Percentiles rank a stretch among this genome's conserved stretches.
These are phyloP conservation scores for Nesoenas mayeri DNA, from an alignment of 2,113 vertebrate genomes.

Conservation along the genomic window DNA sequence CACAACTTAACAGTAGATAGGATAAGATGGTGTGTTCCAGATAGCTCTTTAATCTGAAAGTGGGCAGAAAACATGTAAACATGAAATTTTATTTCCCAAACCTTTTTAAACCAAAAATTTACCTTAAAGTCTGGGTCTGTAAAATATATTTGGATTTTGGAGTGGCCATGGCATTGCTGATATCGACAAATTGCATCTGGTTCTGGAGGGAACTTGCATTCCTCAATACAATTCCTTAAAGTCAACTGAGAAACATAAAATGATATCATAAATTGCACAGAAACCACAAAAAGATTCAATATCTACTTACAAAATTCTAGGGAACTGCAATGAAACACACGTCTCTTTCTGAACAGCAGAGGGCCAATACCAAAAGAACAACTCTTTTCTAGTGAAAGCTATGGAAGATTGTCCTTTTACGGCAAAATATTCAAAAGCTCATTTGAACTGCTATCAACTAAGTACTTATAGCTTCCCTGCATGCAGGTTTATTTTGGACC, in stretches of 20 bases:
- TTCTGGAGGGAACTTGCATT: constrained; percentile 88
- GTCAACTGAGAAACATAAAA: constrained; percentile 69
- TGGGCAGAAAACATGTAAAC: background rate
- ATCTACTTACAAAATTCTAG: background rate
- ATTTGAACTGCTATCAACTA: background rate
- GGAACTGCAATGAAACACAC: background rate
- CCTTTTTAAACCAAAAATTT: background rate
- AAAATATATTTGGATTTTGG: constrained; percentile 89
- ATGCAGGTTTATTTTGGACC: background rate
- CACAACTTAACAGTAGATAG: background rate
- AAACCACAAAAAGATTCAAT: background rate
- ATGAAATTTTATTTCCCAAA: background rate
- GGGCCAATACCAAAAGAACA: background rate
- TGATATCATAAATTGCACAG: background rate
- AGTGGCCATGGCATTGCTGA: constrained; percentile 75
- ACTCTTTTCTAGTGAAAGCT: background rate
- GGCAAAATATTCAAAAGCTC: background rate
- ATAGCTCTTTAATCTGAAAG: background rate
- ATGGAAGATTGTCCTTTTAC: background rate
- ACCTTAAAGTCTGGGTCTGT: constrained; percentile 97
- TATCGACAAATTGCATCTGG: constrained; percentile 88
- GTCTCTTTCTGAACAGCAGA: background rate
- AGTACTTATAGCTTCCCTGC: background rate
- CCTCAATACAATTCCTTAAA: constrained; percentile 79
- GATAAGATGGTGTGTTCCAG: background rate